Base-by-base conservation (phyloP, 2,797 vertebrate species). In the Perodicticus potto region DNA sequence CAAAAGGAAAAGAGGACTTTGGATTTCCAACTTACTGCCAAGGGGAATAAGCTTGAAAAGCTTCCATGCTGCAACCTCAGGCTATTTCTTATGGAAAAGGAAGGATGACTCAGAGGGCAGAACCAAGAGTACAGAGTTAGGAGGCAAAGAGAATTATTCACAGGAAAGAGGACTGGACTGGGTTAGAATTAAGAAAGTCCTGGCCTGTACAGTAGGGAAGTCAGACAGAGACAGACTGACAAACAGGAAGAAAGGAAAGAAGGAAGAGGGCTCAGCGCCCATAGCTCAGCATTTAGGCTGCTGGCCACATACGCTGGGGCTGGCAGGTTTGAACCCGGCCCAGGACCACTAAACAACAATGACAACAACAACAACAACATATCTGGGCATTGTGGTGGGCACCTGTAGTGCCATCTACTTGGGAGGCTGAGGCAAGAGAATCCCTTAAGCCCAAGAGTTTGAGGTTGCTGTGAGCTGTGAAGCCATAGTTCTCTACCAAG, bases 1-100 rank as follows among this genome's bases (percentile, higher is more conserved):
- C 69, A 84, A 93, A 89, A 77, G 43, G 53, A 49, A 84, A 74
- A 95, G 69, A 93, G 22, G 45, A 93, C 32, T 93, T 89, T 55
- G 37, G 37, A 81, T 91, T 96, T 91, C 59, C 13, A 69, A 49
- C 2, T 72, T 78, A 6, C 9, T 80, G 49, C 45, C 84, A 76
- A 23, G 5, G 77, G 73, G 59, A 85, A 34, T 17, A 27, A 74
- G 49, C 22, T 86, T 78, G 81, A 86, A 91, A 94, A 63, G 37
- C 55, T 32, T 34, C 25, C 85, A 9, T 61, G 70, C 84, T 87
- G 32, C 13, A 22, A 25, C 43, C n/a, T 81, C 27, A 5, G 65
- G 65, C 55, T 88, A 23, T 73, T 86, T 85, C 59, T 93, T 81
- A 17, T 27, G 72, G 34, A 93, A 76, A 69, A 96, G 40, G 61